Evolutionary conservation across 2,113 vertebrate species (phyloP), one percentile per base, ranked within the genome.

Genomic region (Anser brachyrhynchus): DNA sequence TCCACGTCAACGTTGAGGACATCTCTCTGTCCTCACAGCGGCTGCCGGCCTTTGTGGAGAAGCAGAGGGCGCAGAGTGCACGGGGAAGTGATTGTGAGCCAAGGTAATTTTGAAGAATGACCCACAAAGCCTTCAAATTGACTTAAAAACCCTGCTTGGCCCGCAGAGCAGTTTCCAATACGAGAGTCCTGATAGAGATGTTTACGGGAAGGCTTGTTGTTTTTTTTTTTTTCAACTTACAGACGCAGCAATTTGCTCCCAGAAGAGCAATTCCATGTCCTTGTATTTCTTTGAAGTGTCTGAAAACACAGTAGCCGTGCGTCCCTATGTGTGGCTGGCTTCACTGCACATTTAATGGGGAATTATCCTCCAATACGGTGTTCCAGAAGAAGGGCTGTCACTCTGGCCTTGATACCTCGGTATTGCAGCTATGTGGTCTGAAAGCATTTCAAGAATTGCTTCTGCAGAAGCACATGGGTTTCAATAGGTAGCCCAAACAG

Each of bases 21-120:
- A 10, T 41, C 46, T 49, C 46, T 49, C 16, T 39, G 8, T 33
- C 37, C 66, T 82, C 51, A 31, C 0, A 2, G 41, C 2, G 2
- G 12, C 39, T 89, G 81, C 33, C 0, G 2, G 29, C 67, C 65
- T 31, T 28, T 11, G 19, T 2, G 2, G n/a, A 29, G 33, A 44
- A 61, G 43, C 25, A 61, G 57, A 20, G 41, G 13, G 33, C 33
- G 64, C 17, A 58, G 58, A 51, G 49, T 1, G 3, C 28, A 21
- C 4, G 15, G 49, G 31, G 74, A 80, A 74, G 69, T 1, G 19
- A 4, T 25, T 25, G 26, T 6, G 20, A 80, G 3, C 22, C 20
- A 25, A 85, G 39, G 54, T 33, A 14, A 76, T 88, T 91, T 75
- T 79, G 37, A 70, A 70, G 59, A 85, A 13, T 18, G 35, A 25